Percentiles rank a stretch among this genome's conserved stretches.
These are phyloP conservation scores for Atta cephalotes DNA, from an alignment of 1,140 invertebrate species.

Conservation along the genomic window DNA sequence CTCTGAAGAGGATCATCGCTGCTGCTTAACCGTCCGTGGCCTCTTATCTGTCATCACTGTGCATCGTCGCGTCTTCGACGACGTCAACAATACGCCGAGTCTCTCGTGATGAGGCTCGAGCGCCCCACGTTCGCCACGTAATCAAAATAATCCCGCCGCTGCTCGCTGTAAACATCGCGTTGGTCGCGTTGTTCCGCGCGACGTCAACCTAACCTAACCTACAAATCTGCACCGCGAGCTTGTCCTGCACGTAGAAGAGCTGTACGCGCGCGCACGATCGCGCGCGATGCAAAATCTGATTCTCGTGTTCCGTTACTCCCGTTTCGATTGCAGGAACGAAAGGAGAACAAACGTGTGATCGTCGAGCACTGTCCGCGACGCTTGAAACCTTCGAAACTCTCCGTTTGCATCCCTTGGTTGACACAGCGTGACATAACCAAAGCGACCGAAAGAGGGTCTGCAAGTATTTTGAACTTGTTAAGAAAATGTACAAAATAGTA, in stretches of 20 bases:
- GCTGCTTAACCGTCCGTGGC: neutral
- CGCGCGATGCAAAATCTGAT: neutral
- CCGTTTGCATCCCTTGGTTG: neutral
- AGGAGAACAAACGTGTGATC: neutral
- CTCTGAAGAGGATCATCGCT: constrained; percentile 63
- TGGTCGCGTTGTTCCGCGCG: neutral
- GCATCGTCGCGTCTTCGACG: neutral
- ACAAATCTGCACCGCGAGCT: neutral
- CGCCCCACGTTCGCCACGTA: constrained; percentile 28
- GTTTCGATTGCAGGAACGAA: neutral
- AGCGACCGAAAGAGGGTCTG: neutral
- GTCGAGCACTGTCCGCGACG: neutral
- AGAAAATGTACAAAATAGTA: no score
- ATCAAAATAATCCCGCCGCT: constrained; percentile 41
- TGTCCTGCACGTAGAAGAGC: neutral
- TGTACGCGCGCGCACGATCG: constrained; percentile 30
- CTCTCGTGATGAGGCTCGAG: neutral
- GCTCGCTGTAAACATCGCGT: constrained; percentile 23
- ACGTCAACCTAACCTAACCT: constrained; percentile 29
- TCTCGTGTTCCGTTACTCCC: neutral
- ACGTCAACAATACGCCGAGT: neutral
- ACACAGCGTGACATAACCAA: constrained; percentile 15
- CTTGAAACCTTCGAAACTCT: neutral
- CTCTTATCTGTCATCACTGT: neutral
- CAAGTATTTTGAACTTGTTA: no score